A percentile compares a stretch with the other conserved stretches of the same genome.
Evolutionary conservation across 2,113 vertebrate species (phyloP).

Genomic region (Coregonus clupeaformis): DNA sequence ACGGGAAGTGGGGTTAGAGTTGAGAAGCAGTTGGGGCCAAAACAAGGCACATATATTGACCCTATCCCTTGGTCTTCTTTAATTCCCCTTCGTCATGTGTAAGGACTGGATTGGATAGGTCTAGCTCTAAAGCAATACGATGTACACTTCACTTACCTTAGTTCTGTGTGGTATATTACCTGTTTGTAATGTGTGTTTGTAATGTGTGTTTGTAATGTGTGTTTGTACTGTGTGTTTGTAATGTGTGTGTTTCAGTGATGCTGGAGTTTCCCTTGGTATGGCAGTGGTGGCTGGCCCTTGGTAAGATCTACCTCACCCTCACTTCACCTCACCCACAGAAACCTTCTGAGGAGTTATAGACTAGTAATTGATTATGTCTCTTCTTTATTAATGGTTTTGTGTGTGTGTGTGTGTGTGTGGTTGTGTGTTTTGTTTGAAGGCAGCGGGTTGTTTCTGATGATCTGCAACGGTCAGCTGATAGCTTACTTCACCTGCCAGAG

Average conservation of each 20-base stretch:
- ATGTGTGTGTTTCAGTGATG: conserved; percentile 74
- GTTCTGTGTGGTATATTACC: neutral
- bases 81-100: too few species aligned
- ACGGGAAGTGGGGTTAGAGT: neutral
- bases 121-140: too few species aligned
- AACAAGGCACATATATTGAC: too few species aligned
- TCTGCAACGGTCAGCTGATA: conserved; percentile 74
- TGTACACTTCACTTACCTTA: neutral
- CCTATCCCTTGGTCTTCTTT: too few species aligned
- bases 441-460: conserved; percentile 76
- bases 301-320: conserved; percentile 56
- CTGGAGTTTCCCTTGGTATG: conserved; percentile 80
- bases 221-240: neutral
- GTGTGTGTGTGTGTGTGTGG: neutral
- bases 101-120: too few species aligned
- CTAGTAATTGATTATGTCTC: neutral
- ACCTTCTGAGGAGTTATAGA: neutral
- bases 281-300: conserved; percentile 87
- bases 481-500: conserved; percentile 72
- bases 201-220: neutral
- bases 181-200: neutral
- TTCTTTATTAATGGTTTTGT: neutral
- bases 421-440: conserved; percentile 47
- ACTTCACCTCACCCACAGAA: neutral
- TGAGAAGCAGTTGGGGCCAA: too few species aligned